Evolutionary conservation across 1,140 invertebrate species (phyloP).

Genomic region (Drosophila repletoides): DNA sequence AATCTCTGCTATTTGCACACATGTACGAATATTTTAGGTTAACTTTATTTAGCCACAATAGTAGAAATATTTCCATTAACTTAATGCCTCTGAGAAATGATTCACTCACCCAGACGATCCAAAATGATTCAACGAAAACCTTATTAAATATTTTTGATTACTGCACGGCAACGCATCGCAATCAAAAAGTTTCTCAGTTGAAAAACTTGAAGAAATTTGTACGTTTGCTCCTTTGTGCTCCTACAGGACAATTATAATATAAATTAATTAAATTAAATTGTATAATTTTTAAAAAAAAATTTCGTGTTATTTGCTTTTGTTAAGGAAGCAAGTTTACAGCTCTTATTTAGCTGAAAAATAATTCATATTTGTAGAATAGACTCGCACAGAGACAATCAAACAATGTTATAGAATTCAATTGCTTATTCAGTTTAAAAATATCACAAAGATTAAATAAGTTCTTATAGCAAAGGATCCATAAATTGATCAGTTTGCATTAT

Average conservation of each 20-base stretch:
- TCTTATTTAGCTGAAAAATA: no score
- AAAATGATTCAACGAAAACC: neutral
- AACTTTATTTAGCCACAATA: neutral
- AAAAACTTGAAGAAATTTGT: no score
- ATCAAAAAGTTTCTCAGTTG: conserved; percentile 6
- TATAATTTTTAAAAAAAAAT: no score
- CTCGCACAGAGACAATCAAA: no score
- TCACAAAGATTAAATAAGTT: conserved; percentile 13
- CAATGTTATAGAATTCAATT: neutral
- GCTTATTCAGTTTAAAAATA: conserved; percentile 6
- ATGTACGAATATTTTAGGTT: no score
- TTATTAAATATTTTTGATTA: conserved; percentile 13
- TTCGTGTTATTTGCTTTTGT: no score
- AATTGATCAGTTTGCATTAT: conserved; percentile 7
- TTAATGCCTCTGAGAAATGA: neutral
- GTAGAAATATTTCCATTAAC: neutral
- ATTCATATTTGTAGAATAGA: neutral
- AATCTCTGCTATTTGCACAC: neutral
- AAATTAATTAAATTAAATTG: no score
- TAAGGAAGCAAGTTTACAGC: no score
- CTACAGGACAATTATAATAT: no score
- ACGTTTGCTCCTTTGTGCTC: no score
- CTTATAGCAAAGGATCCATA: neutral
- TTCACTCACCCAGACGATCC: neutral
- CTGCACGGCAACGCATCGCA: no score